phyloP scores from a whole-genome alignment of 2,888 invertebrate genomes.

The Dione vanillae region DNA sequence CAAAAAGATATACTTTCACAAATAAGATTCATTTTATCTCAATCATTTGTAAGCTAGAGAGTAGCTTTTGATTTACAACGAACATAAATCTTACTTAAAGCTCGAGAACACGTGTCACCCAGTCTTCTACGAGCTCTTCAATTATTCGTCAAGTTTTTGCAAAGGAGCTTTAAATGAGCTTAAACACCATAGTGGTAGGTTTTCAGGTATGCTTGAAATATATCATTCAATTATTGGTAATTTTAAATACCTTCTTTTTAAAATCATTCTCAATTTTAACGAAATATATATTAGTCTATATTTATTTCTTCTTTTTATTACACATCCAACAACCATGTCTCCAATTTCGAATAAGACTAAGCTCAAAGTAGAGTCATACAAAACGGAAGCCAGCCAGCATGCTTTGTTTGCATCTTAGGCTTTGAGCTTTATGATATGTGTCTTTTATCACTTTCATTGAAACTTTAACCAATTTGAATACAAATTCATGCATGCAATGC shows the following conservation, averaged over 20 bases:
- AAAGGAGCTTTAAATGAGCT: neutral
- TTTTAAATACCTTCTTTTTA: too few relatives aligned
- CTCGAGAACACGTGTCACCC: conserved; percentile 19
- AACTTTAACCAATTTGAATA: conserved; percentile 19
- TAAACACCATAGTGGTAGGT: neutral
- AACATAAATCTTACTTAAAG: conserved; percentile 30
- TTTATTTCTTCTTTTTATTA: too few relatives aligned
- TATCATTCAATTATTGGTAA: too few relatives aligned
- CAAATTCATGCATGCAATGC: conserved; percentile 9
- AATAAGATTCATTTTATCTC: neutral
- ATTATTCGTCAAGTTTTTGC: conserved; percentile 18
- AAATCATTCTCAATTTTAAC: too few relatives aligned
- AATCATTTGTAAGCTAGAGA: neutral
- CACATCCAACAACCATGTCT: too few relatives aligned
- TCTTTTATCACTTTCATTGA: conserved; percentile 19
- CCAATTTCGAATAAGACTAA: too few relatives aligned
- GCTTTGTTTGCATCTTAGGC: conserved; percentile 15
- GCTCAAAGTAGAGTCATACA: too few relatives aligned
- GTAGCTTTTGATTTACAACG: conserved; percentile 20
- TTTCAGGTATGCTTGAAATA: neutral
- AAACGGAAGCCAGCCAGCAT: too few relatives aligned
- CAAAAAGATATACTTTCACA: neutral
- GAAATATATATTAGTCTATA: too few relatives aligned
- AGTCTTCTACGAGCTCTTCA: conserved; percentile 17
- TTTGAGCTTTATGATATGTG: conserved; percentile 8